These are phyloP conservation scores for Pristiophorus japonicus DNA, from an alignment of 2,113 vertebrate species.

Conservation along the genomic window DNA sequence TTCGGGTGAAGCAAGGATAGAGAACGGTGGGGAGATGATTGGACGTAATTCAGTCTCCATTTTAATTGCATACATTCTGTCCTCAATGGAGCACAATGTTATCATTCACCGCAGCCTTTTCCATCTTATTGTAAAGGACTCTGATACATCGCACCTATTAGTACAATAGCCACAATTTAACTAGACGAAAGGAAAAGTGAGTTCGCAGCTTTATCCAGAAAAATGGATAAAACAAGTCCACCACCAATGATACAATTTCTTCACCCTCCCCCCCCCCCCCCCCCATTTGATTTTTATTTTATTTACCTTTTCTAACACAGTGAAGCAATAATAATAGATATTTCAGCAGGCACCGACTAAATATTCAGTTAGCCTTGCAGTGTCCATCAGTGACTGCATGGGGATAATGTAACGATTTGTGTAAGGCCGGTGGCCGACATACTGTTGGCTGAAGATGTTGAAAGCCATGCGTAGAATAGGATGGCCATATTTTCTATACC, in stretches of 20 bases:
- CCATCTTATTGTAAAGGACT: no score
- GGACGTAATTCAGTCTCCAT: background rate
- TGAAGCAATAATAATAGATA: background rate
- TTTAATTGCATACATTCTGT: background rate
- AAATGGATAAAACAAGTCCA: background rate
- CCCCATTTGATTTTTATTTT: background rate
- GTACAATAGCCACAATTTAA: background rate
- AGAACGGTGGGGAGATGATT: background rate
- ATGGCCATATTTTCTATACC: no score
- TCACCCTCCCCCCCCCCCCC: no score
- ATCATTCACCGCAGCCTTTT: no score
- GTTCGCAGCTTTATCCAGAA: background rate
- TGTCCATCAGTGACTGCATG: background rate
- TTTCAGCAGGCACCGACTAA: background rate
- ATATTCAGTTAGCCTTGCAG: background rate
- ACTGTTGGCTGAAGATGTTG: background rate
- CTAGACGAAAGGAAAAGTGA: background rate
- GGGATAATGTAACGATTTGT: background rate
- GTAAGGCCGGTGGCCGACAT: background rate
- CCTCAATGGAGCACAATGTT: background rate
- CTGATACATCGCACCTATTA: background rate
- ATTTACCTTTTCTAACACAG: background rate
- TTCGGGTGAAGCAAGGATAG: background rate
- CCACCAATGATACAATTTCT: background rate
- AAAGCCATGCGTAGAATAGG: no score